Conservation (phyloP, 2,797 vertebrate genomes). For the Thaleichthys pacificus region DNA sequence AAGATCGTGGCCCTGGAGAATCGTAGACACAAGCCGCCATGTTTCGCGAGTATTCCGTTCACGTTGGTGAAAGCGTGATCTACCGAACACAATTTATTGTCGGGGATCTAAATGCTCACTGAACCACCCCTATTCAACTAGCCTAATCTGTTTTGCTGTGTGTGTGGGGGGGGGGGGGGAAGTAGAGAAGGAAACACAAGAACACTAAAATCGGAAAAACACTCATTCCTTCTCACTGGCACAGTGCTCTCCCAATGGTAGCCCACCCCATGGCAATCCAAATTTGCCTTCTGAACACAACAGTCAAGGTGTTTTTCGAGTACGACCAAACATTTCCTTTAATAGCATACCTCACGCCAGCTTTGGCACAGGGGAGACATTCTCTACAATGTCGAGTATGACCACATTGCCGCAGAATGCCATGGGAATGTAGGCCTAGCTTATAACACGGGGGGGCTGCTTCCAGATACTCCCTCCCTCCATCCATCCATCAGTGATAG, state of each 20-base stretch:
- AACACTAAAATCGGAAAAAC: not conserved
- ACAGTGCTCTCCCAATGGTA: slow-evolving; percentile 3
- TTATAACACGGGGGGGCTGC: slow-evolving; percentile 31
- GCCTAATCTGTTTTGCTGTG: not conserved
- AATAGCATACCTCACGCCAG: slow-evolving; percentile 23
- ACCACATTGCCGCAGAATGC: slow-evolving; percentile 37
- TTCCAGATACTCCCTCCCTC: slow-evolving; percentile 24
- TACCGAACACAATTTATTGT: slow-evolving; percentile 41
- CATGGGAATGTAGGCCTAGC: slow-evolving; percentile 27
- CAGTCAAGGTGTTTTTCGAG: slow-evolving; percentile 17
- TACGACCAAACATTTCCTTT: slow-evolving; percentile 23
- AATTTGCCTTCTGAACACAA: slow-evolving; percentile 10
- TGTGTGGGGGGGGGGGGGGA: slow-evolving; percentile 3
- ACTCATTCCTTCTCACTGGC: slow-evolving; percentile 8
- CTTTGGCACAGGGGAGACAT: slow-evolving; percentile 26
- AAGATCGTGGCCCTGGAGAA: not conserved
- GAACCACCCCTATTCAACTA: slow-evolving; percentile 35
- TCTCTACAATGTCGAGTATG: slow-evolving; percentile 27
- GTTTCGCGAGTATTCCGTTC: slow-evolving; percentile 19
- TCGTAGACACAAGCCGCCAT: slow-evolving; percentile 21
- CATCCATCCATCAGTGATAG: slow-evolving; percentile 4
- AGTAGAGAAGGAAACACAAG: slow-evolving; percentile 19
- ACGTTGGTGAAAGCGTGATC: slow-evolving; percentile 13
- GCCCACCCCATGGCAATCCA: not conserved
- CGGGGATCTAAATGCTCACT: slow-evolving; percentile 39